Conservation (phyloP, 2,113 vertebrate genomes). For the Gorsachius goisagi region DNA sequence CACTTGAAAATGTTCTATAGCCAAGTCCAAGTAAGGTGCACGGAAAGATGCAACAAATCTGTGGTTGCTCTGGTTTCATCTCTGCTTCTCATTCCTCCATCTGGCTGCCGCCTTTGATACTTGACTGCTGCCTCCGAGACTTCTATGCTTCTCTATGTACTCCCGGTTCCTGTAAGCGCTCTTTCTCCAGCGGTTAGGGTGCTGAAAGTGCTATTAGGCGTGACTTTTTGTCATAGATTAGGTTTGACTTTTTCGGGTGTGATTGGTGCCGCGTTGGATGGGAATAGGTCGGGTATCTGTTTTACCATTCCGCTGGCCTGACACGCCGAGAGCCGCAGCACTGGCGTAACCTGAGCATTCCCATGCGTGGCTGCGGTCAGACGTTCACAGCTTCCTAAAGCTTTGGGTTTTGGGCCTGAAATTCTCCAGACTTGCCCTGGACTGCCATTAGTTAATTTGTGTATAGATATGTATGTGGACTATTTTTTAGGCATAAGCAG, state of each 20-base stretch:
- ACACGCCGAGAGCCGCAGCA: not conserved
- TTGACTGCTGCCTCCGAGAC: not conserved
- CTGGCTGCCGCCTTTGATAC: not conserved
- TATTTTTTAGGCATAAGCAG: not conserved
- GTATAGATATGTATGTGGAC: no score
- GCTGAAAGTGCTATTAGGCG: not conserved
- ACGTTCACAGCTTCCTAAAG: not conserved
- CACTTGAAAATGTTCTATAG: not conserved
- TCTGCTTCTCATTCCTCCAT: not conserved
- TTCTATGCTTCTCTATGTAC: not conserved
- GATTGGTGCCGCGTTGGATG: not conserved
- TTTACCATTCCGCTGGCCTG: not conserved
- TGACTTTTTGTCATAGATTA: rapidly evolving
- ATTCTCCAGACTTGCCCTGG: not conserved
- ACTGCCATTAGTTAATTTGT: not conserved
- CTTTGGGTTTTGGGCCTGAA: not conserved
- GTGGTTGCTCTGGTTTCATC: not conserved
- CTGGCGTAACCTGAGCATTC: not conserved
- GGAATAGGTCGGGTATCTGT: not conserved
- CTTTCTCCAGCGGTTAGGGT: not conserved
- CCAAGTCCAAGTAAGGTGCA: not conserved
- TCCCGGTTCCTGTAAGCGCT: rapidly evolving
- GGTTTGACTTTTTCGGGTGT: not conserved
- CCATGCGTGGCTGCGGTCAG: not conserved
- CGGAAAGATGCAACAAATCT: not conserved